Base-by-base conservation (phyloP, 1,140 invertebrate species). In the Mactra quadrangularis region DNA sequence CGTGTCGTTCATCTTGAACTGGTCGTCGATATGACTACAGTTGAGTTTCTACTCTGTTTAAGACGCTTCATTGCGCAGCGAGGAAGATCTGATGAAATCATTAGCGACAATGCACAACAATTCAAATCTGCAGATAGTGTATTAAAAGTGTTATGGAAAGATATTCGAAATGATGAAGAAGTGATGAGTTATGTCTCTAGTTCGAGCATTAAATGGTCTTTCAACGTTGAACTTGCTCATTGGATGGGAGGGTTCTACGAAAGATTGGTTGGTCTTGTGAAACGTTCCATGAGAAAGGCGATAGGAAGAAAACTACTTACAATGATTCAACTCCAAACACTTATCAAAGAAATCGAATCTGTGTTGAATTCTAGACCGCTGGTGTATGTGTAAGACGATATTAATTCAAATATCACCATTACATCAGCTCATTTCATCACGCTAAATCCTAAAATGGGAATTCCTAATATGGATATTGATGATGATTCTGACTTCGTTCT, bases 1-100 rank as follows among this genome's bases (percentile, higher is more conserved):
- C 47, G 70, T 25, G 70, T 50, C 3, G 38, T 72, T 13, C 70
- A 72, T 72, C 55, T 72, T 15, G 70, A 72, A 29, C 9, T 72
- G 19, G 19, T 72, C 11, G 15, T 17, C 17, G 50, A 68, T n/a
- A 68, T 68, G 64, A 15, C 64, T 9, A 47, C 64, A 17, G 64
- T 47, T 2, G 38, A 55, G 29, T 53, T 72, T 72, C 70, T 72
- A 1, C 33, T 55, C 33, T 25, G 25, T 4, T 72, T 72, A 1
- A 31, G 52, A 38, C 3, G 70, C 4, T 72, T 72, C 33, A 38
- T 72, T 22, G 45, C 70, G 0, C 52, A 41, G 33, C 29, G 70
- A 22, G 47, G 70, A n/a, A n/a, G n/a, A 19, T 50, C 70, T 4
- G n/a, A 3, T 38, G 70, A 35, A 55, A 31, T 53, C 3, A 33